These are phyloP conservation scores for Troilus luridus DNA, from an alignment of 2,888 invertebrate genomes.

Conservation along the genomic window DNA sequence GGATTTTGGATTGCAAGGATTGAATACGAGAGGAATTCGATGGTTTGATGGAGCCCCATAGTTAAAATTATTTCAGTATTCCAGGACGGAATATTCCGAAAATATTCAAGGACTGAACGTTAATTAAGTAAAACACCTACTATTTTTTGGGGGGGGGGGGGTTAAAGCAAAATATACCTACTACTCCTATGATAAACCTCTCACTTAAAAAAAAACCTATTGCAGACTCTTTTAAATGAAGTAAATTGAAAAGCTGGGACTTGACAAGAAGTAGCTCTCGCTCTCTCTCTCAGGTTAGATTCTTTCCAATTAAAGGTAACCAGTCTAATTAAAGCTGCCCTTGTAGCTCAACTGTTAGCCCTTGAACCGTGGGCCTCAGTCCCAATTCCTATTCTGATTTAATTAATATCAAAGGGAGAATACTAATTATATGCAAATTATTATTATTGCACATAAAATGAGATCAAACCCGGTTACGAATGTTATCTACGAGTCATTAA, in stretches of 20 bases:
- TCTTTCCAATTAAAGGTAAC: slow-evolving; percentile 23
- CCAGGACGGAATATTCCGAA: no score
- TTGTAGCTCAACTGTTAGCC: not conserved
- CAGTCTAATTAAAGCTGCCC: not conserved
- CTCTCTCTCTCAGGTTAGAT: no score
- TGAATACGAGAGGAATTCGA: no score
- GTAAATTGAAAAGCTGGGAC: not conserved
- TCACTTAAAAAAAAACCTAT: not conserved
- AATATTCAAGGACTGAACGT: no score
- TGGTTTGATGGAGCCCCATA: no score
- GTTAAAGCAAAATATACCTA: not conserved
- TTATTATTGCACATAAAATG: no score
- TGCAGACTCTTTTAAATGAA: not conserved
- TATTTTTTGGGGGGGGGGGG: no score
- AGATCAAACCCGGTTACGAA: no score
- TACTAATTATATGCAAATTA: not conserved
- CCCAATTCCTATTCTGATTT: not conserved
- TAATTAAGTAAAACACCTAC: no score
- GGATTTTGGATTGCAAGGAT: no score
- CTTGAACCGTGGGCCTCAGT: not conserved
- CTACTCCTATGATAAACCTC: not conserved
- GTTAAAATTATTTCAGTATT: no score
- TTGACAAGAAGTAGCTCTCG: slow-evolving; percentile 1
- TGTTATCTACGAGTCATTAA: no score
- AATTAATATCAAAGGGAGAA: not conserved